Percentiles rank a stretch among this genome's conserved stretches.
phyloP scores from a whole-genome alignment of 2,888 invertebrate species.

The Iphiclides podalirius region DNA sequence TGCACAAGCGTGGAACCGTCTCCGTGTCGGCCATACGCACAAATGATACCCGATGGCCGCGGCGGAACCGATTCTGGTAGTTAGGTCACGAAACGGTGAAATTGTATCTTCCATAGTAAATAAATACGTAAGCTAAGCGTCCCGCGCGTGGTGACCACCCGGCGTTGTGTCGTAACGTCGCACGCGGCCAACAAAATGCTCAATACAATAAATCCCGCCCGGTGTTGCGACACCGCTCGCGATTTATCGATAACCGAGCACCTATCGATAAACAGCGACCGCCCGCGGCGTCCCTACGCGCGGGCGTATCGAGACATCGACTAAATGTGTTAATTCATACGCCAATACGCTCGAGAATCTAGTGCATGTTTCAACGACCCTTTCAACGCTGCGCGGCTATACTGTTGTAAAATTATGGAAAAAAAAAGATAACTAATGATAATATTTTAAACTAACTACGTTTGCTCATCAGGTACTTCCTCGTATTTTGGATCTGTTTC shows the following conservation, averaged over 20 bases:
- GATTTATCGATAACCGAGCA: conserved; percentile 26
- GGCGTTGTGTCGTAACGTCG: conserved; percentile 34
- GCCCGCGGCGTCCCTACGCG: conserved; percentile 53
- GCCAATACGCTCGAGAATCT: conserved; percentile 50
- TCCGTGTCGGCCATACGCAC: conserved; percentile 60
- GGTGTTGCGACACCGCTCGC: conserved; percentile 42
- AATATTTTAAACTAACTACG: conserved; percentile 39
- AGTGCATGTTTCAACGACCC: conserved; percentile 42
- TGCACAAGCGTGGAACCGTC: conserved; percentile 51
- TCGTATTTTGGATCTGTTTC: conserved; percentile 68
- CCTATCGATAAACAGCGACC: conserved; percentile 18
- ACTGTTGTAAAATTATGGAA: conserved; percentile 60
- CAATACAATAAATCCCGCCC: conserved; percentile 61
- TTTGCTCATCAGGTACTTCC: conserved; percentile 76
- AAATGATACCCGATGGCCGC: conserved; percentile 56
- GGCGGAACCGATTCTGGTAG: conserved; percentile 59
- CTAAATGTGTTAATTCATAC: conserved; percentile 72
- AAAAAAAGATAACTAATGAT: not conserved
- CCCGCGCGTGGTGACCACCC: conserved; percentile 56
- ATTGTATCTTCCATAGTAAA: conserved; percentile 76
- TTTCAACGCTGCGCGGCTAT: conserved; percentile 54
- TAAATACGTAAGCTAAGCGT: conserved; percentile 69
- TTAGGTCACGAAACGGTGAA: conserved; percentile 69
- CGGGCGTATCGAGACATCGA: conserved; percentile 72
- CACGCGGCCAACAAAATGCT: conserved; percentile 59